Evolutionary conservation across 2,797 vertebrate species (phyloP).

Genomic region (Acanthurus tractus): DNA sequence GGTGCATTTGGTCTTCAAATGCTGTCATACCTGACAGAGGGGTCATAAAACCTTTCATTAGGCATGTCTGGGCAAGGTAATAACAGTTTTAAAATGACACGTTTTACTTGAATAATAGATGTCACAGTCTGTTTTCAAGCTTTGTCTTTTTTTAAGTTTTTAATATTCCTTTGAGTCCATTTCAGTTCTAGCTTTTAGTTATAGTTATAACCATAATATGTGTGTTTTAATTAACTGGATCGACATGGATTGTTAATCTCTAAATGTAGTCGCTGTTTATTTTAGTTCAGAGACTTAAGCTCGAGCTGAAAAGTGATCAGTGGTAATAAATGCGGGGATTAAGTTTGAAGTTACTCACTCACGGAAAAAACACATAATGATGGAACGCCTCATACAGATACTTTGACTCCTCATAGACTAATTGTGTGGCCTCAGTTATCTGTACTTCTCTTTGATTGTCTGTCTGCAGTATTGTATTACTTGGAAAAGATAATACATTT

Average conservation of each 20-base stretch:
- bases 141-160: not conserved
- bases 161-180: not conserved
- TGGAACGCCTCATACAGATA: not conserved
- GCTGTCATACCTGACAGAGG: conserved; percentile 23
- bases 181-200: not conserved
- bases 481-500: not conserved
- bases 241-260: not conserved
- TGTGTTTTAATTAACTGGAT: not conserved
- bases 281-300: too few species aligned
- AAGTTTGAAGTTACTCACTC: not conserved
- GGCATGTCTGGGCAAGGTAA: conserved; percentile 1
- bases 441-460: not conserved
- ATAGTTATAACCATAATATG: not conserved
- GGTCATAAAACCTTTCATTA: conserved; percentile 6
- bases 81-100: not conserved
- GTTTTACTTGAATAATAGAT: not conserved
- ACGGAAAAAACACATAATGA: not conserved
- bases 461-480: not conserved
- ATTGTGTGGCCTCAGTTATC: not conserved
- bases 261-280: not conserved
- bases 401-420: not conserved
- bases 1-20: not conserved
- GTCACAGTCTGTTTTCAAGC: not conserved
- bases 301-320: not conserved
- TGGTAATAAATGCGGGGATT: not conserved